These are phyloP conservation scores for Pachydiplax longipennis DNA, from an alignment of 2,888 invertebrate species.

Conservation along the genomic window DNA sequence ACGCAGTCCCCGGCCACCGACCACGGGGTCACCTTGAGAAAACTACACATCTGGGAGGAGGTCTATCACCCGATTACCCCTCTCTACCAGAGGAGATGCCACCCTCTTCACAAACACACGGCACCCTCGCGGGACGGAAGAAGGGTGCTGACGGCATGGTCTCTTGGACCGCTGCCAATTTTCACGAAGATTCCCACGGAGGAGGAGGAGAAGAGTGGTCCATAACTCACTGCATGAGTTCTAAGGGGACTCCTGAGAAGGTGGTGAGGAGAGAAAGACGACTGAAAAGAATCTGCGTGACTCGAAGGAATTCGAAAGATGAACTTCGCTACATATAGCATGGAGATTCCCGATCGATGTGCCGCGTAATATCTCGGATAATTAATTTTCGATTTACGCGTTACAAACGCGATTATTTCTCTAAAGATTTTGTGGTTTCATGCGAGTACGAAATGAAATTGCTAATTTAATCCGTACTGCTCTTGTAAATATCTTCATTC, in stretches of 20 bases:
- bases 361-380: too few relatives aligned
- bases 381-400: too few relatives aligned
- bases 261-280: too few relatives aligned
- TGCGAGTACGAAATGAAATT: too few relatives aligned
- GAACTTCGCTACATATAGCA: too few relatives aligned
- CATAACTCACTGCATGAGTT: neutral
- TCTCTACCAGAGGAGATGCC: neutral
- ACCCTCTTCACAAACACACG: neutral
- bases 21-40: neutral
- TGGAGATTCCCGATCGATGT: too few relatives aligned
- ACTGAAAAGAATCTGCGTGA: too few relatives aligned
- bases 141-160: neutral
- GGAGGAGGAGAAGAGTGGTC: neutral
- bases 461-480: too few relatives aligned
- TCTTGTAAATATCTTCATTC: too few relatives aligned
- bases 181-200: neutral
- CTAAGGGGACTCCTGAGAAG: neutral
- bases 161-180: neutral
- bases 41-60: neutral
- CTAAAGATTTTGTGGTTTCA: too few relatives aligned
- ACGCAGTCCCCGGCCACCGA: neutral
- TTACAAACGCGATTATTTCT: too few relatives aligned
- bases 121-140: neutral
- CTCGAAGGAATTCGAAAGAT: too few relatives aligned
- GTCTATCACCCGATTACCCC: neutral